phyloP scores from a whole-genome alignment of 2,797 vertebrate genomes.

The Scolopax rusticola region DNA sequence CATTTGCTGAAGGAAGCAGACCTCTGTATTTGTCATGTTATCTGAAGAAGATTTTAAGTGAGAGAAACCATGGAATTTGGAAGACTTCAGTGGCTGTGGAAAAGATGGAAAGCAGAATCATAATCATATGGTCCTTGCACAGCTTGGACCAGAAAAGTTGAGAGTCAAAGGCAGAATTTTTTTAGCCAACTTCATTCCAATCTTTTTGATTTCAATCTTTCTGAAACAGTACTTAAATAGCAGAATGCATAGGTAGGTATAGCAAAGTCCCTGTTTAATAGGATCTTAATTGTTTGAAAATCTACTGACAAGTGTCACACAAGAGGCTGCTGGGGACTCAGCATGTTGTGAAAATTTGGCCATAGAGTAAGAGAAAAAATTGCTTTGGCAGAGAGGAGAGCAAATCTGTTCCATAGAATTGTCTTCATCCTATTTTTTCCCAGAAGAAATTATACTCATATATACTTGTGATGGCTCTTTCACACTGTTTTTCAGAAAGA shows the following conservation, averaged over 20 bases:
- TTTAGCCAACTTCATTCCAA: neutral
- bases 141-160: neutral
- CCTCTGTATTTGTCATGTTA: neutral
- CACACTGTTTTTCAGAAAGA: neutral
- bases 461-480: neutral
- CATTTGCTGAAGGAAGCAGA: neutral
- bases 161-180: neutral
- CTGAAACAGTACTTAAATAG: neutral
- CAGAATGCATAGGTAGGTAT: neutral
- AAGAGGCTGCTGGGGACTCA: neutral
- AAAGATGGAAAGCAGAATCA: neutral
- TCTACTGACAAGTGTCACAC: neutral
- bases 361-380: neutral
- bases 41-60: neutral
- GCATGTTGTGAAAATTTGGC: neutral
- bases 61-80: neutral
- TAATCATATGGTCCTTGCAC: neutral
- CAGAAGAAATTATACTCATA: neutral
- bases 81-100: neutral
- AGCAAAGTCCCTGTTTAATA: neutral
- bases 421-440: neutral
- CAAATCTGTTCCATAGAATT: neutral
- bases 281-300: neutral
- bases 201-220: neutral
- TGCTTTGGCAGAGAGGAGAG: neutral